Evolutionary conservation across 1,140 invertebrate genomes (phyloP).

Genomic region (Drosophila nasuta): DNA sequence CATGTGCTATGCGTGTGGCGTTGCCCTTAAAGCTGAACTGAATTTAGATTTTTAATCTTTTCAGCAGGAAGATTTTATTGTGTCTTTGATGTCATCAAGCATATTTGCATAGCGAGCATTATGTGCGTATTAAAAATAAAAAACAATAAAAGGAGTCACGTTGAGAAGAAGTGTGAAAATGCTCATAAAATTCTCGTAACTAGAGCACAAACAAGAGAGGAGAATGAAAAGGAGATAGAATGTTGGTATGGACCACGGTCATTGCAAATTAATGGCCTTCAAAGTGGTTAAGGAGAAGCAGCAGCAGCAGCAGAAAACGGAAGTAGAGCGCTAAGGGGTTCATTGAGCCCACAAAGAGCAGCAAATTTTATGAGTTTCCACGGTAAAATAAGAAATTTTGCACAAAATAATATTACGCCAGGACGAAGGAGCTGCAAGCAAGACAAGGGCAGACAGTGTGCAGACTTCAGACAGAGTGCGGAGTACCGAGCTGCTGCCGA

Average conservation of each 20-base stretch:
- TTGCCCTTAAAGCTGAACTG: constrained; percentile 34
- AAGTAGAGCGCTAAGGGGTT: constrained; percentile 55
- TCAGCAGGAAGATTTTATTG: constrained; percentile 25
- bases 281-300: constrained; percentile 67
- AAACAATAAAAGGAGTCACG: constrained; percentile 64
- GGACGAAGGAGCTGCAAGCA: background rate
- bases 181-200: constrained; percentile 51
- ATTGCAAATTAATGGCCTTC: constrained; percentile 81
- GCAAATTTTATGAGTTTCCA: constrained; percentile 78
- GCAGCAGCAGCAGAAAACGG: constrained; percentile 3
- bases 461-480: constrained; percentile 7
- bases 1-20: constrained; percentile 42
- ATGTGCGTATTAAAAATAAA: constrained; percentile 28
- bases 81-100: constrained; percentile 14
- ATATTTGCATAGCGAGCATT: constrained; percentile 26
- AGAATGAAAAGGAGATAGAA: background rate
- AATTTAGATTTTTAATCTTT: constrained; percentile 45
- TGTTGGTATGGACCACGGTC: constrained; percentile 48
- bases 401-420: constrained; percentile 77
- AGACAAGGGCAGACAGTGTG: background rate
- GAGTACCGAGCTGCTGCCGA: constrained; percentile 23
- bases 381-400: constrained; percentile 76
- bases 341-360: constrained; percentile 71
- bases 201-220: background rate
- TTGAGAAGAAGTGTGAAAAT: constrained; percentile 41